These are phyloP conservation scores for Bos javanicus DNA, from an alignment of 2,113 vertebrate species.

Conservation along the genomic window DNA sequence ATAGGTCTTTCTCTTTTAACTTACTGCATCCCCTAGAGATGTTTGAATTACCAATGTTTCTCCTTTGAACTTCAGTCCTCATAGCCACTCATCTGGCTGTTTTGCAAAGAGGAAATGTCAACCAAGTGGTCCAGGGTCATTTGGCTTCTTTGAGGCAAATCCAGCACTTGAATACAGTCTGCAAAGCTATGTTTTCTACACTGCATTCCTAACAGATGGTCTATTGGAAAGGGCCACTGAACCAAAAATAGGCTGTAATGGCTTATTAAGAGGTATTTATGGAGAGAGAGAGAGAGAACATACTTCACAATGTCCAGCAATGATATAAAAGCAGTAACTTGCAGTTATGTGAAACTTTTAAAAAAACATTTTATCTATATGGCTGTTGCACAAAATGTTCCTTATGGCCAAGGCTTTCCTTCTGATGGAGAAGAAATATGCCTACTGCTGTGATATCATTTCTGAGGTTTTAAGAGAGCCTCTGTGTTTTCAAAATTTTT, in stretches of 20 bases:
- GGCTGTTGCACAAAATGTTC: not conserved
- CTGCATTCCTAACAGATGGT: constrained; percentile 36
- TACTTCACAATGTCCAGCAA: not conserved
- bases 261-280: constrained; percentile 50
- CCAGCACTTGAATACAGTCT: not conserved
- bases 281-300: constrained; percentile 5
- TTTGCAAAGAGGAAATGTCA: not conserved
- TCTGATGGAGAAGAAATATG: not conserved
- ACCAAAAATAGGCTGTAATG: constrained; percentile 41
- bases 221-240: constrained; percentile 37
- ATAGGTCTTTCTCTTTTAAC: not conserved
- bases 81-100: not conserved
- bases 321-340: constrained; percentile 16
- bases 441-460: not conserved
- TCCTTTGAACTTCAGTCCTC: not conserved
- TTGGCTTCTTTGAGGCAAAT: not conserved
- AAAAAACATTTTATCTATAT: constrained; percentile 22
- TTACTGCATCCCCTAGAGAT: not conserved
- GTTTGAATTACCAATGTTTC: not conserved
- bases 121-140: constrained; percentile 13
- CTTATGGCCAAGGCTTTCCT: not conserved
- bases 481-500: not conserved
- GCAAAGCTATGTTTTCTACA: not conserved
- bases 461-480: not conserved
- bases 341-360: constrained; percentile 21